Conservation (phyloP, 2,113 vertebrate genomes). For the Amphilophus citrinellus region DNA sequence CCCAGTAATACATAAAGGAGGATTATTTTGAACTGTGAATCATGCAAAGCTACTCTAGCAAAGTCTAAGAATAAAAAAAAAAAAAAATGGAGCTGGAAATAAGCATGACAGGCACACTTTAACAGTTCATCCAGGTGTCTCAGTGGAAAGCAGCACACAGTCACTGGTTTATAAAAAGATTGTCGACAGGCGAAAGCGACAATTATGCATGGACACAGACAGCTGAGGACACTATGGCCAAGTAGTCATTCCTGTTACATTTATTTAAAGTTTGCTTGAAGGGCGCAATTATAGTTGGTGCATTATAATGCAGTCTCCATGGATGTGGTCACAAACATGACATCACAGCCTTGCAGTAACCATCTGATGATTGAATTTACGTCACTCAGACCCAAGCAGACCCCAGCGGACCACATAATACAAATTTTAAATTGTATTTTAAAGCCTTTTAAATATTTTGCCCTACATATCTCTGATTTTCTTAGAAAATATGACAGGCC, state of each 20-base stretch:
- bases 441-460: background rate
- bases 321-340: background rate
- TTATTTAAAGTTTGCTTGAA: background rate
- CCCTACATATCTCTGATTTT: background rate
- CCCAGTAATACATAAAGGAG: background rate
- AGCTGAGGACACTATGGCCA: background rate
- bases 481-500: background rate
- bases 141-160: background rate
- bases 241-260: background rate
- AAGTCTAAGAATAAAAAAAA: background rate
- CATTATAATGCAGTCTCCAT: background rate
- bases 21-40: slow-evolving; percentile 1
- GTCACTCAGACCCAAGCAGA: background rate
- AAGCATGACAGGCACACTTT: background rate
- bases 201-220: background rate
- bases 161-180: background rate
- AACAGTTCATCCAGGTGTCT: no score
- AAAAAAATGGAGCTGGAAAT: background rate
- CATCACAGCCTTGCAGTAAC: background rate
- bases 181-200: background rate
- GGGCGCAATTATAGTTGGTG: background rate
- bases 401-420: background rate
- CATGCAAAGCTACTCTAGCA: background rate
- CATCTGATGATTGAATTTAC: background rate
- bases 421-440: background rate